Evolutionary conservation across 2,113 vertebrate genomes (phyloP).

Genomic region (Pelodiscus sinensis): DNA sequence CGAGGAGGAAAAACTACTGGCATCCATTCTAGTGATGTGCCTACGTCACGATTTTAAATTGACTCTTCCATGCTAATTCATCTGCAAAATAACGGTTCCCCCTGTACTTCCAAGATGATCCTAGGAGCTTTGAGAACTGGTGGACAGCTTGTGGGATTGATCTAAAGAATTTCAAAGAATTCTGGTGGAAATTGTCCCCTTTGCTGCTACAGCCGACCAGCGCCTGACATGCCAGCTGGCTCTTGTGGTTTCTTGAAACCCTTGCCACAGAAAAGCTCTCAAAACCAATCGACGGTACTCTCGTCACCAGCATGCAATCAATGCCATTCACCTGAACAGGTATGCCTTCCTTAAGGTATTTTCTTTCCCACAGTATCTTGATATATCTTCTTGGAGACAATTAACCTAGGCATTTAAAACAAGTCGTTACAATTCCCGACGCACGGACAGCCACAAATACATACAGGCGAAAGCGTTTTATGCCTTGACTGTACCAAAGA

Average conservation of each 20-base stretch:
- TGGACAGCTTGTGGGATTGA: not conserved
- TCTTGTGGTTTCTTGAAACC: not conserved
- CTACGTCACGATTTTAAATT: not conserved
- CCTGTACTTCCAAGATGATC: not conserved
- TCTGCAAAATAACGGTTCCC: not conserved
- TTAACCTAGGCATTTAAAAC: slow-evolving; percentile 81
- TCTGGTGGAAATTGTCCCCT: not conserved
- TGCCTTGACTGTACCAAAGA: not conserved
- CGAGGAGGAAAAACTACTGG: not conserved
- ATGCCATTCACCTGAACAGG: slow-evolving; percentile 87
- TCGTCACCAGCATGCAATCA: not conserved
- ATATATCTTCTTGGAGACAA: slow-evolving; percentile 81
- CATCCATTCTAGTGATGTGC: not conserved
- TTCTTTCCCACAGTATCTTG: slow-evolving; percentile 85
- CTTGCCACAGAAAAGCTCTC: not conserved
- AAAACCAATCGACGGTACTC: not conserved
- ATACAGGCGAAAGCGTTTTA: not conserved
- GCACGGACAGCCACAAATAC: not conserved
- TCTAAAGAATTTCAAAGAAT: not conserved
- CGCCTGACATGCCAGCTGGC: fast-evolving
- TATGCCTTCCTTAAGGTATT: slow-evolving; percentile 81
- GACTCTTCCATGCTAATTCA: not conserved
- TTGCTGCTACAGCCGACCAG: not conserved
- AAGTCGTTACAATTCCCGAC: not conserved
- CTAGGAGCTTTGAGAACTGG: not conserved